These are phyloP conservation scores for Phymorhynchus buccinoides DNA, from an alignment of 1,140 invertebrate genomes.

Conservation along the genomic window DNA sequence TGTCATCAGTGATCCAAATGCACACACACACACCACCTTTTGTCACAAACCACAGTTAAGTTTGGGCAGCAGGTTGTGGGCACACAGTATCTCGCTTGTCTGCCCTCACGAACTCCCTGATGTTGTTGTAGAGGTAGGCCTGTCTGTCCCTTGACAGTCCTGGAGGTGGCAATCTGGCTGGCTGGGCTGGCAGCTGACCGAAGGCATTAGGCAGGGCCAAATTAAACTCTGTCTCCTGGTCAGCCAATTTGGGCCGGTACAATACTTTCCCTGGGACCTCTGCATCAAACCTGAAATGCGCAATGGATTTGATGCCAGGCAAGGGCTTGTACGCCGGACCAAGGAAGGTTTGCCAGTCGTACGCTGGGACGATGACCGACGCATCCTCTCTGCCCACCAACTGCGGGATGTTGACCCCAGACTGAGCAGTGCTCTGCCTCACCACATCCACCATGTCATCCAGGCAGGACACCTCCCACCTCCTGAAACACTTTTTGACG, in stretches of 20 bases:
- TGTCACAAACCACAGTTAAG: too few species aligned
- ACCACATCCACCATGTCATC: constrained; percentile 43
- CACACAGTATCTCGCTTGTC: too few species aligned
- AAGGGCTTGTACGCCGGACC: constrained; percentile 41
- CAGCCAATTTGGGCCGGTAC: too few species aligned
- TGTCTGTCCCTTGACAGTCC: constrained; percentile 26
- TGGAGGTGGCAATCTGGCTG: neutral
- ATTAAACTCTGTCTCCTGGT: too few species aligned
- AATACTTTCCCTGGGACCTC: neutral
- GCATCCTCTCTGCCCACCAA: constrained; percentile 46
- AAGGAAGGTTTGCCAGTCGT: constrained; percentile 48
- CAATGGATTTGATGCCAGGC: constrained; percentile 39
- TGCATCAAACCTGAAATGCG: neutral
- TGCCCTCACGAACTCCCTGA: constrained; percentile 17
- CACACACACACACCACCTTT: too few species aligned
- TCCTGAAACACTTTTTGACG: constrained; percentile 46
- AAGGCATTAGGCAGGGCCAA: neutral
- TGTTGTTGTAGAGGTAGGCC: constrained; percentile 24
- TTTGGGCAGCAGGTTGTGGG: too few species aligned
- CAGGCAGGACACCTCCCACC: constrained; percentile 39
- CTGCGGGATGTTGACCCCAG: constrained; percentile 48
- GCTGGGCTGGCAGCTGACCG: neutral
- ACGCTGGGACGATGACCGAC: constrained; percentile 36
- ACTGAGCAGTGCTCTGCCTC: constrained; percentile 36
- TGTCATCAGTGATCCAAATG: too few species aligned